A percentile compares a stretch with the other conserved stretches of the same genome.
These are phyloP conservation scores for Sphaerophoria taeniata DNA, from an alignment of 2,888 invertebrate genomes.

Conservation along the genomic window DNA sequence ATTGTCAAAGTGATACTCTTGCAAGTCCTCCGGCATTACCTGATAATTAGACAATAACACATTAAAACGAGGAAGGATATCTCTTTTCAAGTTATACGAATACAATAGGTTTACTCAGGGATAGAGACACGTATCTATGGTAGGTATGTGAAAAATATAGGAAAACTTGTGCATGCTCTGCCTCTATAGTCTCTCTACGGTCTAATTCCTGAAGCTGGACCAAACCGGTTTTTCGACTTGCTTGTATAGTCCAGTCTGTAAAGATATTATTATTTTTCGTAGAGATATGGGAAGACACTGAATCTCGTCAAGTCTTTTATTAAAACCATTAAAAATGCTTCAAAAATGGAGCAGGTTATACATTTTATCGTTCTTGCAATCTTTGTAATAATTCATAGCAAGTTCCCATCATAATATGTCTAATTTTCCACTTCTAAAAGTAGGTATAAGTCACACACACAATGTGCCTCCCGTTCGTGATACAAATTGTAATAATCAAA, in stretches of 20 bases:
- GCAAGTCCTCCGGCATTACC: slow-evolving; percentile 73
- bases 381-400: too few species aligned
- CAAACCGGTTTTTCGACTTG: slow-evolving; percentile 53
- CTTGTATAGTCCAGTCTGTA: neutral
- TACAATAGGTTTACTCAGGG: neutral
- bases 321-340: too few species aligned
- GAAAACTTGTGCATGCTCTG: slow-evolving; percentile 37
- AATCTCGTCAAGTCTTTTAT: too few species aligned
- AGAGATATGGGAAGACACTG: too few species aligned
- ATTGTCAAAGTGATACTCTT: slow-evolving; percentile 61
- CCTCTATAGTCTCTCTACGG: neutral
- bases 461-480: too few species aligned
- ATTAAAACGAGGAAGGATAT: slow-evolving; percentile 64
- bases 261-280: too few species aligned
- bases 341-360: too few species aligned
- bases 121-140: slow-evolving; percentile 6
- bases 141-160: slow-evolving; percentile 52
- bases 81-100: slow-evolving; percentile 1
- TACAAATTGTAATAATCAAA: too few species aligned
- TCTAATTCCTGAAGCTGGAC: slow-evolving; percentile 22
- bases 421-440: too few species aligned
- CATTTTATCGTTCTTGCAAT: too few species aligned
- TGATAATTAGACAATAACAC: slow-evolving; percentile 75
- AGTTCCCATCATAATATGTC: too few species aligned
- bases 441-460: too few species aligned